Conservation (phyloP, 1,140 invertebrate genomes). For the Drosophila sp. region DNA sequence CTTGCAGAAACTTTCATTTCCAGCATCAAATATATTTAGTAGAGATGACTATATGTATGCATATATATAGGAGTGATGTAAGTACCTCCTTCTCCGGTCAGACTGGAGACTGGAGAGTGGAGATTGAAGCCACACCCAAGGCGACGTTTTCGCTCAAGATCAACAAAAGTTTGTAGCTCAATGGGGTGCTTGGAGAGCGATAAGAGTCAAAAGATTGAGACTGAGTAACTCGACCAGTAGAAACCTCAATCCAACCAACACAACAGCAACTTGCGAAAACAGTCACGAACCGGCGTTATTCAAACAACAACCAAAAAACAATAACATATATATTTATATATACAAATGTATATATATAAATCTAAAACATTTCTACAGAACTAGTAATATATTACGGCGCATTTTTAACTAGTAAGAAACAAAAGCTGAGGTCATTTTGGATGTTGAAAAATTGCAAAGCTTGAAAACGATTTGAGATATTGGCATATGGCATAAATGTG, state of each 20-base stretch:
- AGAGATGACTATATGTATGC: neutral
- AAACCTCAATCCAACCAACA: constrained; percentile 34
- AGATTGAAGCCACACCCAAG: constrained; percentile 57
- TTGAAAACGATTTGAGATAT: constrained; percentile 34
- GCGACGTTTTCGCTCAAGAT: constrained; percentile 50
- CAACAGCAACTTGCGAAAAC: constrained; percentile 68
- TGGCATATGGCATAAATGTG: constrained; percentile 29
- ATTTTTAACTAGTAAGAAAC: constrained; percentile 56
- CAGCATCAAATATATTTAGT: constrained; percentile 5
- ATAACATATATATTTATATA: constrained; percentile 12
- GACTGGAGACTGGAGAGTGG: too few species aligned
- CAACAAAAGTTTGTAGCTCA: constrained; percentile 34
- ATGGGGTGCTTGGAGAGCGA: constrained; percentile 22
- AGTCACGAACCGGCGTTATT: constrained; percentile 61
- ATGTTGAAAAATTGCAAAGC: constrained; percentile 61
- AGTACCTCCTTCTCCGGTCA: too few species aligned
- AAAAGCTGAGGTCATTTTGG: constrained; percentile 68
- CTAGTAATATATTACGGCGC: constrained; percentile 50
- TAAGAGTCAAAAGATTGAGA: constrained; percentile 41
- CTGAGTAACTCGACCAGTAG: constrained; percentile 44
- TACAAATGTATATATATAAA: constrained; percentile 12
- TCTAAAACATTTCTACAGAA: constrained; percentile 51
- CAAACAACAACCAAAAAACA: constrained; percentile 39
- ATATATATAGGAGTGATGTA: constrained; percentile 10
- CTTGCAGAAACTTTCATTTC: constrained; percentile 50